Conservation (phyloP, 2,113 vertebrate genomes). For the Buteo buteo region DNA sequence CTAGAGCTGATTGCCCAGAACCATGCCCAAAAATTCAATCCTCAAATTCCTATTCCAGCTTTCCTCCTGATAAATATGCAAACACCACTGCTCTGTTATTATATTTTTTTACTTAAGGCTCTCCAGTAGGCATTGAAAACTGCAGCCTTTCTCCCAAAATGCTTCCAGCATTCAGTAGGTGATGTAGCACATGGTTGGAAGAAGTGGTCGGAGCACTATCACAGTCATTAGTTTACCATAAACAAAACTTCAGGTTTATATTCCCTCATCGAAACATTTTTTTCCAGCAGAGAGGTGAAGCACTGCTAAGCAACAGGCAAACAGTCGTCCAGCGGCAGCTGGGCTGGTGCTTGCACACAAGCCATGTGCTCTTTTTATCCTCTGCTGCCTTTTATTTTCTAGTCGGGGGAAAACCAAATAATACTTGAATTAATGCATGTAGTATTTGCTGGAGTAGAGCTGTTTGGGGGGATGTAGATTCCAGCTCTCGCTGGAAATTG, state of each 20-base stretch:
- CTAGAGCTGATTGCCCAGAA: background rate
- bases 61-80: background rate
- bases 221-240: background rate
- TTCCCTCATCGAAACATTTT: background rate
- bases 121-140: background rate
- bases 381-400: background rate
- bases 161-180: background rate
- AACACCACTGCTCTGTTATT: background rate
- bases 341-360: background rate
- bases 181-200: background rate
- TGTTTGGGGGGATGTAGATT: background rate
- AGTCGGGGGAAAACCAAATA: background rate
- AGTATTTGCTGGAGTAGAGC: background rate
- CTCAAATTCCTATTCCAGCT: background rate
- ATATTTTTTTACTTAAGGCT: background rate
- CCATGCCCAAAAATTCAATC: background rate
- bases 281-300: background rate
- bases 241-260: background rate
- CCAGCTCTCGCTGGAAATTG: background rate
- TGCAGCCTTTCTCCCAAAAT: background rate
- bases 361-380: background rate
- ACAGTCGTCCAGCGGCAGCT: background rate
- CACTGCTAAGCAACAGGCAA: slow-evolving; percentile 37
- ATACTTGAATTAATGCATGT: background rate
- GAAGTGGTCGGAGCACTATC: background rate